Base-by-base conservation (phyloP, 2,113 vertebrate genomes). In the Upupa epops region DNA sequence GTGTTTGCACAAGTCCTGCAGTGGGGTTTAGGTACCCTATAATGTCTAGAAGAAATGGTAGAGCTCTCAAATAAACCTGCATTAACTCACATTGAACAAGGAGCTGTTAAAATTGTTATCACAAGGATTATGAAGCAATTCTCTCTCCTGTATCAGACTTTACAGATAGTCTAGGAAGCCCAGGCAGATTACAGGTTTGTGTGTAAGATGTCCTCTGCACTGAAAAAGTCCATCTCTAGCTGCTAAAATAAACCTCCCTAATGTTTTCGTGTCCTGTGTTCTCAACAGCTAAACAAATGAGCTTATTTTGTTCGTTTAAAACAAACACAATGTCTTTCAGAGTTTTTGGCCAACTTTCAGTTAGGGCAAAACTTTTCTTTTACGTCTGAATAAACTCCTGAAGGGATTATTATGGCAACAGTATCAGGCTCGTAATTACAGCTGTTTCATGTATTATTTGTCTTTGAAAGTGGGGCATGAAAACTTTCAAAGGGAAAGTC, bases 1-100 rank as follows among this genome's bases (percentile, higher is more conserved):
- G 13, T 61, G 31, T 85, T 93, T 83, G 61, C 81, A 83, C 46
- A 86, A 69, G 86, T 93, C 77, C 61, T 96, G 70, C 91, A 92
- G 82, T 72, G 82, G 74, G 78, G 28, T 74, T 89, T 92, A 82
- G 64, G 24, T 58, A 55, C 45, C 63, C 31, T 2, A 5, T 49
- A 74, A 20, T 8, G 55, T 86, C 84, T 87, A 81, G 64, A 77
- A 69, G 66, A 81, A 90, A 88, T 0, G 8, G 59, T 87, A 52
- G 24, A 68, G 16, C 40, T 84, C 78, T 69, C 71, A 70, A 46
- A 68, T 46, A 92, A 78, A 82, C 22, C 31, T 69, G 8, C 55
- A 61, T 71, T 83, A 90, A 85, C 31, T 59, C 36, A 56, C 3
- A 45, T 31, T 70, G 64, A 73, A 56, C 63, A 61, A 86, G 88